Evolutionary conservation across 2,888 invertebrate species (phyloP), one percentile per base, ranked within the genome.

Genomic region (Lutraria lutraria): DNA sequence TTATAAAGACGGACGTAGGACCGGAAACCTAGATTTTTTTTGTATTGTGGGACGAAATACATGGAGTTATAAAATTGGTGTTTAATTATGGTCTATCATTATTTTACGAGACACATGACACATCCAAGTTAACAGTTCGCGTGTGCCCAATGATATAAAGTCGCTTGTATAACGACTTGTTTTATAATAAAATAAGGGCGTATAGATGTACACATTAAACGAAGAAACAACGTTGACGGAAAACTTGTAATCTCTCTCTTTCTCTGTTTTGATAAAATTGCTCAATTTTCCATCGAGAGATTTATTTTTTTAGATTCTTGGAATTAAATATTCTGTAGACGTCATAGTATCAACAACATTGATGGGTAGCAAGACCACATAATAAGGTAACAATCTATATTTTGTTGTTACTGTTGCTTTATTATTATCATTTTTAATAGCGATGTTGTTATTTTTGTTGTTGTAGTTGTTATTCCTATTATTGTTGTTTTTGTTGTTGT

Each of bases 121-220:
- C 81, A 34, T 53, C 25, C 72, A 83, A 43, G 53, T 52, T 25
- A 16, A 25, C 43, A 52, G 52, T 72, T n/a, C 83, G 83, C 72
- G 83, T 72, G 83, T 15, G 15, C 72, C n/a, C 34, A 63, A 13
- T 72, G 31, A 34, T 63, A n/a, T 34, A 72, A 72, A 52, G n/a
- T 34, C 31, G 53, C 52, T 52, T 19, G 52, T 21, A 21, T 25
- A 34, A 19, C 15, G 54, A 29, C 52, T 52, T 25, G 31, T 25
- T 68, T 29, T n/a, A 83, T 83, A 68, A 83, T 83, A 83, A 83
- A 83, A 83, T 72, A 63, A 72, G 83, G 83, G 83, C 63, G 83
- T 68, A 52, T 53, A 72, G 2, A 19, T 76, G 43, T 43, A 43
- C 43, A 43, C 43, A 34, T 34, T 34, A 34, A 34, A 15, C 0